Conservation (phyloP, 2,888 invertebrate species). For the Sceliomorpha sp. region DNA sequence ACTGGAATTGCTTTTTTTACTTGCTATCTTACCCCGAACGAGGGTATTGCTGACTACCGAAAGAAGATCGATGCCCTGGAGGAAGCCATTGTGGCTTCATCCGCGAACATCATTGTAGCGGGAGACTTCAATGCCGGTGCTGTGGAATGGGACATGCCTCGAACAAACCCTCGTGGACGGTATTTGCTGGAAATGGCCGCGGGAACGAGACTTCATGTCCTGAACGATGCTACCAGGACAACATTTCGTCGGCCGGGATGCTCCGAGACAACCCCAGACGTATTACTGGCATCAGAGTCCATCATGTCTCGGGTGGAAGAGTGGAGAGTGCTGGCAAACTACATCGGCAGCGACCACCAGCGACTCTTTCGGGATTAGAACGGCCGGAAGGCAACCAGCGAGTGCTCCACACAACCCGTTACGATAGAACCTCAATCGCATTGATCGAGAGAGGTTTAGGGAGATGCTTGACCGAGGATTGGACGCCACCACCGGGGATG, state of each 20-base stretch:
- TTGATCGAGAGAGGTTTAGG: background rate
- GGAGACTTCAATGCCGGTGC: slow-evolving; percentile 45
- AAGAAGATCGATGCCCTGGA: too few species aligned
- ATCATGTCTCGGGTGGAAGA: slow-evolving; percentile 15
- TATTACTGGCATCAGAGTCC: slow-evolving; percentile 37
- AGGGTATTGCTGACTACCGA: too few species aligned
- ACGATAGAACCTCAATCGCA: slow-evolving; percentile 5
- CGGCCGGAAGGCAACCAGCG: too few species aligned
- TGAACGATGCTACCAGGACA: slow-evolving; percentile 24
- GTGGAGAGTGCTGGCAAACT: slow-evolving; percentile 52
- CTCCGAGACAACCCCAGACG: slow-evolving; percentile 35
- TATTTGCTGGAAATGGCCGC: slow-evolving; percentile 57
- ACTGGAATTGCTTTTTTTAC: too few species aligned
- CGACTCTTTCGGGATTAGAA: slow-evolving; percentile 22
- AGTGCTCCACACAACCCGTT: too few species aligned
- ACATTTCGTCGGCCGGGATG: slow-evolving; percentile 42
- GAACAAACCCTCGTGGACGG: slow-evolving; percentile 56
- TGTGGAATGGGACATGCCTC: slow-evolving; percentile 58
- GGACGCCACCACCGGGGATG: background rate
- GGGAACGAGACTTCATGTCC: slow-evolving; percentile 38
- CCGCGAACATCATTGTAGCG: too few species aligned
- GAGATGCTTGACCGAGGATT: background rate
- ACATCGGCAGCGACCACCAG: slow-evolving; percentile 54
- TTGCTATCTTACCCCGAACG: too few species aligned
- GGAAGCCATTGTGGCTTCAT: too few species aligned